A percentile compares a stretch with the other conserved stretches of the same genome.
These are phyloP conservation scores for Trilocha varians DNA, from an alignment of 2,888 invertebrate genomes.

Conservation along the genomic window DNA sequence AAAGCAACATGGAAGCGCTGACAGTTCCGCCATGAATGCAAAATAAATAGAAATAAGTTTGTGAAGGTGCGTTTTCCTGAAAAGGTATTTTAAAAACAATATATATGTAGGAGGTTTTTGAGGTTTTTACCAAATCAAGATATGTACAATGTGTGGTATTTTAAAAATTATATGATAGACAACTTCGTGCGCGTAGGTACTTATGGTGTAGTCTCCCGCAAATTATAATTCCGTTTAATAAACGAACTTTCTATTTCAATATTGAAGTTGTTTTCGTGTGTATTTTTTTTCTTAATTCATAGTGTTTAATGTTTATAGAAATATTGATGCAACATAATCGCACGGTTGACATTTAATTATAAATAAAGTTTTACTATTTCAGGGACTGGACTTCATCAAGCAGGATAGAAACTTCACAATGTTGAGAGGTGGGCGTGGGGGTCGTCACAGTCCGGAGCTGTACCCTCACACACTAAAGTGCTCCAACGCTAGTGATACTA, in stretches of 20 bases:
- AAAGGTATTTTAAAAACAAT: not conserved
- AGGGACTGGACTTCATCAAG: conserved; percentile 50
- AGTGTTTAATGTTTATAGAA: too few species aligned
- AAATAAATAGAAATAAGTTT: conserved; percentile 74
- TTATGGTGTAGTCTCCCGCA: conserved; percentile 30
- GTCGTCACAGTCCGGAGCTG: conserved; percentile 80
- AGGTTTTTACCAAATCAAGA: conserved; percentile 20
- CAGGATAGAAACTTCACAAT: conserved; percentile 62
- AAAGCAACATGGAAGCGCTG: conserved; percentile 75
- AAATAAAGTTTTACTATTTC: conserved; percentile 25
- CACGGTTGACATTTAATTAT: too few species aligned
- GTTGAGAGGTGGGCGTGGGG: conserved; percentile 74
- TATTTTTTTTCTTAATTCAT: too few species aligned
- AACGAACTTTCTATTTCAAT: not conserved
- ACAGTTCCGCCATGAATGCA: conserved; percentile 76
- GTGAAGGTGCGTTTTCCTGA: conserved; percentile 44
- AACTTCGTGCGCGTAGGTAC: conserved; percentile 2
- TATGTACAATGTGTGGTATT: conserved; percentile 18
- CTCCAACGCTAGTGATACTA: conserved; percentile 90
- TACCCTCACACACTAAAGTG: conserved; percentile 88
- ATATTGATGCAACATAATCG: too few species aligned
- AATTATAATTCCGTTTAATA: conserved; percentile 8
- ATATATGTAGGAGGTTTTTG: too few species aligned
- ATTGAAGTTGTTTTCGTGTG: not conserved
- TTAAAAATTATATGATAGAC: conserved; percentile 12